Base-by-base conservation (phyloP, 2,888 invertebrate species). In the Thereva unica region DNA sequence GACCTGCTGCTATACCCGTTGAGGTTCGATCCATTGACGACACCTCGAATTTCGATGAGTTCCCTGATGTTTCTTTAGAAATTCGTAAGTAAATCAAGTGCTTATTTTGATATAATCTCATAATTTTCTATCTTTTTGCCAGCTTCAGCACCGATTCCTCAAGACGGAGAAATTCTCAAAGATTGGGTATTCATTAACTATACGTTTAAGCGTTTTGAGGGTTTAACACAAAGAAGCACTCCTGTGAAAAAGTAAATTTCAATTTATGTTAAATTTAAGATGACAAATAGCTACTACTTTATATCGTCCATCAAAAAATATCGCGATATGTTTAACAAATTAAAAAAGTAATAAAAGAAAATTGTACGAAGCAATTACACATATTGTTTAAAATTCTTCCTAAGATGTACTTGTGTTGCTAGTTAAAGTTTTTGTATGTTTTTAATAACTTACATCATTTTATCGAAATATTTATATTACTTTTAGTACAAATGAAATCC, bases 121-220 rank as follows among this genome's bases (percentile, higher is more conserved):
- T 10, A 47, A 3, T 56, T 56, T 53, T 66, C 57, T 71, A 71
- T 68, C 67, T 70, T 71, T 69, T 69, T 83, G 84, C 38, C 83
- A 91, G 92, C 93, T 76, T 89, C 94, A 69, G 93, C 94, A 70
- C 93, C 95, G 45, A 86, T 91, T 77, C 88, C 91, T 68, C 93
- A 93, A 82, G 95, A 95, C 78, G 93, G 94, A 71, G 95, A 95
- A 82, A 91, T 91, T 76, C 92, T 93, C 83, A 97, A 97, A 84
- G 97, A 98, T 86, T 98, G 98, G 95, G 98, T 99, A 74, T 99
- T 99, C 83, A 97, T 99, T 79, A 99, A 99, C 85, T 99, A 99
- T 84, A 99, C 99, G 70, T 99, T 97, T 86, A 97, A 98, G 82
- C 87, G 99, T 74, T 99, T 99, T 83, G 98, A 99, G 83, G 97